These are phyloP conservation scores for Vulpes ferrilata DNA, from an alignment of 2,113 vertebrate species.

Conservation along the genomic window DNA sequence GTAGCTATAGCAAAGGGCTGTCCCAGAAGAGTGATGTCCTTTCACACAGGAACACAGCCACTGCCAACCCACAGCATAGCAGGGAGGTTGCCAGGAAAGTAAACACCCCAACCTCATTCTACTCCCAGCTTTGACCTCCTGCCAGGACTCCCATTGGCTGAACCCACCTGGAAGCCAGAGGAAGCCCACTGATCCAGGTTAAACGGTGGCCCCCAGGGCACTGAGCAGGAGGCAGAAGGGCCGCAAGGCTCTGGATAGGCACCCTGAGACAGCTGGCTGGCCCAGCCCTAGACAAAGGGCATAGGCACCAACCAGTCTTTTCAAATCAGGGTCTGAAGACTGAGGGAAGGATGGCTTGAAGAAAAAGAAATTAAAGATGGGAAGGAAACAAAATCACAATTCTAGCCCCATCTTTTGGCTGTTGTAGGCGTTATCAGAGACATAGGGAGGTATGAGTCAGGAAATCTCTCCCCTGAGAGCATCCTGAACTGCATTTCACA, in stretches of 20 bases:
- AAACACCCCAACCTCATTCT: not conserved
- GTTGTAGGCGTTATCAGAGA: not conserved
- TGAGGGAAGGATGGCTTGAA: not conserved
- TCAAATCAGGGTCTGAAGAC: not conserved
- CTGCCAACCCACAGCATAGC: not conserved
- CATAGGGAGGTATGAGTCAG: not conserved
- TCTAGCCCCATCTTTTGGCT: not conserved
- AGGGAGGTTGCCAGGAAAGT: not conserved
- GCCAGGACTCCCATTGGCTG: not conserved
- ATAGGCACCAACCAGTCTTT: accelerated
- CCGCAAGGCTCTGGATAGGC: not conserved
- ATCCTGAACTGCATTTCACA: not conserved
- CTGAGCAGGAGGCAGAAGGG: not conserved
- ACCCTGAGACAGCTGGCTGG: accelerated
- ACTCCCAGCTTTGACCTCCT: not conserved
- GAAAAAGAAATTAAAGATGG: not conserved
- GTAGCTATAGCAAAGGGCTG: not conserved
- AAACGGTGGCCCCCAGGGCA: not conserved
- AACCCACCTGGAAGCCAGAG: not conserved
- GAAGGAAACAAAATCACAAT: not conserved
- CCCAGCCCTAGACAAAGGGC: not conserved
- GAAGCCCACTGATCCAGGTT: not conserved
- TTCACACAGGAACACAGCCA: not conserved
- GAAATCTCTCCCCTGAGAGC: not conserved
- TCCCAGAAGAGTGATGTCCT: not conserved